Base-by-base conservation (phyloP, 2,797 vertebrate genomes). In the Carduelis carduelis region DNA sequence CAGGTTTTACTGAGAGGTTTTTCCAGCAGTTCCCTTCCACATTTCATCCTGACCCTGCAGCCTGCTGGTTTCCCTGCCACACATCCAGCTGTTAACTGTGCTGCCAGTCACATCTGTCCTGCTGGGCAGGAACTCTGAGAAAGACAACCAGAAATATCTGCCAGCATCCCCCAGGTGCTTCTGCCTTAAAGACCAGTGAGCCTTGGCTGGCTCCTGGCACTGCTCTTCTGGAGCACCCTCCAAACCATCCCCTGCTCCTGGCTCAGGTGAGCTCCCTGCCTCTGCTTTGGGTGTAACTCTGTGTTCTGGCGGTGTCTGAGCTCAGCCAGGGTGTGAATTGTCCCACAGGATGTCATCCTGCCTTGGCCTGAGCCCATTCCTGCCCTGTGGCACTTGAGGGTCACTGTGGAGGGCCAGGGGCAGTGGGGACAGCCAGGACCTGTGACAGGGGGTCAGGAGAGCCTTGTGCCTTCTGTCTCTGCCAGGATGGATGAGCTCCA, bases 361-460 rank as follows among this genome's bases (percentile, higher is more conserved):
- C 44, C 55, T 32, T 56, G 21, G 8, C 27, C 52, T 75, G 35
- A 69, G 39, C 53, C 32, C 14, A 2, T 39, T n/a, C 46, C 55
- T 85, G 47, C 39, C 41, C 72, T 44, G 39, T 50, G 55, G 28
- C 55, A 21, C 20, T 4, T 35, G 55, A 8, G 69, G 50, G 61
- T 66, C 49, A 17, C 65, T 0, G 0, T 24, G 46, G 39, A n/a
- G 68, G 14, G 30, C 27, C 8, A 2, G 10, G 43, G 69, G 8
- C 16, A 9, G 32, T 1, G 37, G 79, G 81, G 63, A 17, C 35
- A 46, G 26, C 9, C 44, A 3, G 13, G 63, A 21, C 20, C 46
- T 47, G 32, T 6, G 35, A 1, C 0, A 8, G 2, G 17, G 14
- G 27, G 5, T 12, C 4, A 13, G 41, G 46, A 79, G 49, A 77